Conservation (phyloP, 2,113 vertebrate genomes). For the Oryzias curvinotus region DNA sequence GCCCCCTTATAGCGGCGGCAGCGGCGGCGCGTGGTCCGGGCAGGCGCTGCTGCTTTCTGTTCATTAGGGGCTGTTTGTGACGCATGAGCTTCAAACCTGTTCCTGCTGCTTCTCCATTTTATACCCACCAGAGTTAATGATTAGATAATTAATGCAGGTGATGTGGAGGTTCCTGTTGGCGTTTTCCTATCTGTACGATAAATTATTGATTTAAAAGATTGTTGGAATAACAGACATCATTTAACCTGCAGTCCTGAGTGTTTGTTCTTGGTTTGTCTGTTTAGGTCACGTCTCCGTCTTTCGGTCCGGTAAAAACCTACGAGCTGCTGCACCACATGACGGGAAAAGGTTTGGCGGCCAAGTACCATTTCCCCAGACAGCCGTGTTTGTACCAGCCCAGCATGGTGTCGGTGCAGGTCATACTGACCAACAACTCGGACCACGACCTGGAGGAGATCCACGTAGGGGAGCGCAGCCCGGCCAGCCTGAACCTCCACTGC, state of each 20-base stretch:
- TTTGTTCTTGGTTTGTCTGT: background rate
- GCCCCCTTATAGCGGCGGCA: conserved; percentile 34
- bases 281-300: conserved; percentile 83
- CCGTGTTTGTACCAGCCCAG: conserved; percentile 81
- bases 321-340: conserved; percentile 94
- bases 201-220: too few species aligned
- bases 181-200: conserved; percentile 1
- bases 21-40: conserved; percentile 21
- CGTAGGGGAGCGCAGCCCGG: conserved; percentile 78
- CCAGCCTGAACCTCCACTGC: conserved; percentile 81
- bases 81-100: conserved; percentile 46
- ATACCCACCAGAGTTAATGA: conserved; percentile 52
- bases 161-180: conserved; percentile 29
- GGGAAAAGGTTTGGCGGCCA: conserved; percentile 89
- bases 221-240: too few species aligned
- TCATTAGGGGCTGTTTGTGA: conserved; percentile 62
- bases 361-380: conserved; percentile 89
- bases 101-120: conserved; percentile 54
- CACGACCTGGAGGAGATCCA: conserved; percentile 85
- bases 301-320: conserved; percentile 82
- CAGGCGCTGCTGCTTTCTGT: conserved; percentile 58
- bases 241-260: too few species aligned
- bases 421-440: conserved; percentile 84
- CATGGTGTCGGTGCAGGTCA: conserved; percentile 91
- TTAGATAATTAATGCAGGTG: conserved; percentile 28